phyloP scores from a whole-genome alignment of 2,797 vertebrate species.

The Phataginus tricuspis region DNA sequence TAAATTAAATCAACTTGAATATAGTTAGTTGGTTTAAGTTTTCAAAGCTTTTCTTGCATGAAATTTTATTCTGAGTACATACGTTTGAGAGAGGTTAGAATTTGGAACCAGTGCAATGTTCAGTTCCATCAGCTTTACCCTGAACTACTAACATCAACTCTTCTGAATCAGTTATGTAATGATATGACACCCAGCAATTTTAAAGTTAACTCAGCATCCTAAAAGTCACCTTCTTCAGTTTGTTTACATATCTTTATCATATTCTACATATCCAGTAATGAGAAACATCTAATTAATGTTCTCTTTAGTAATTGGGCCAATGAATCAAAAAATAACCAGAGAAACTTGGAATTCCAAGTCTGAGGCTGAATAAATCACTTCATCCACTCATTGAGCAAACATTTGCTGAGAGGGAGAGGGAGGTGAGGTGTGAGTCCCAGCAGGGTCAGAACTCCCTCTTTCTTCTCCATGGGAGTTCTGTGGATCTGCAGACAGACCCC shows the following conservation, averaged over 20 bases:
- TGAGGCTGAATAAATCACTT: neutral
- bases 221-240: neutral
- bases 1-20: neutral
- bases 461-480: neutral
- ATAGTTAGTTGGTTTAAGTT: neutral
- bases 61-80: neutral
- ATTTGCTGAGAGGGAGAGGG: neutral
- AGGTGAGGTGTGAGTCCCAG: neutral
- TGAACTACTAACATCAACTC: neutral
- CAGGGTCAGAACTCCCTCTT: neutral
- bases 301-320: neutral
- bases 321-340: conserved; percentile 11
- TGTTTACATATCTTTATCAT: conserved; percentile 10
- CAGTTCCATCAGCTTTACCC: neutral
- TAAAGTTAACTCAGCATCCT: neutral
- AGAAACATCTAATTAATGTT: neutral
- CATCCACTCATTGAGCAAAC: neutral
- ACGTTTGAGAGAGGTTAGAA: neutral
- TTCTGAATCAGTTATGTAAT: neutral
- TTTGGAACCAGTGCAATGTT: neutral
- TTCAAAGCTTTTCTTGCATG: neutral
- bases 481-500: neutral
- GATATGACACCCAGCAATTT: neutral
- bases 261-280: neutral
- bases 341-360: neutral